Percentiles rank a stretch among this genome's conserved stretches.
Conservation (phyloP, 2,113 vertebrate species). For the Pyrgilauda ruficollis region DNA sequence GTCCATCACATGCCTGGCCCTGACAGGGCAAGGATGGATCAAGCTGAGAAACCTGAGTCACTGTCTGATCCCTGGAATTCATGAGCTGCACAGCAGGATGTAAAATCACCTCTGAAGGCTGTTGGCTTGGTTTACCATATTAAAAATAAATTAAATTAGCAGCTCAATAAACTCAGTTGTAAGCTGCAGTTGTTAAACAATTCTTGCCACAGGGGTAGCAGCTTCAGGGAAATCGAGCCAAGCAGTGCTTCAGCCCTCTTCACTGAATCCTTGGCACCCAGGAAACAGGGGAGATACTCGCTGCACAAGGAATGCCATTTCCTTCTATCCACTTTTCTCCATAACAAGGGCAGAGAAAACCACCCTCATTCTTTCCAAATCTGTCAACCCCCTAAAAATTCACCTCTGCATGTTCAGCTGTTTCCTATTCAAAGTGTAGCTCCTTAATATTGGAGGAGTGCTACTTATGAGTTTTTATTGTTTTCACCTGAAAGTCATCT, state of each 20-base stretch:
- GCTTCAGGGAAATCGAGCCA: background rate
- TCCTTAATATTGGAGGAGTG: background rate
- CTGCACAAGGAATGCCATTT: background rate
- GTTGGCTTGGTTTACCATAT: background rate
- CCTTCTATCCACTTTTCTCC: background rate
- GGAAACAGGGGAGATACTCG: rapidly evolving
- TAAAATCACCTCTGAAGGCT: background rate
- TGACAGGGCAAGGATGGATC: background rate
- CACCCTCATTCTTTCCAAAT: background rate
- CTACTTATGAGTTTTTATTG: background rate
- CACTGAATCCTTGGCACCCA: background rate
- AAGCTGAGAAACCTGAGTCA: background rate
- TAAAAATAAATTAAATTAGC: conserved; percentile 28
- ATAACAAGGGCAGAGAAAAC: background rate
- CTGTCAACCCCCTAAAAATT: background rate
- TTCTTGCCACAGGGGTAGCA: background rate
- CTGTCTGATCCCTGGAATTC: background rate
- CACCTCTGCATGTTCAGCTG: background rate
- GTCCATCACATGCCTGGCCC: background rate
- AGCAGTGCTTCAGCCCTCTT: background rate
- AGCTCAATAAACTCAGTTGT: background rate
- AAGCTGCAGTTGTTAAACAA: background rate
- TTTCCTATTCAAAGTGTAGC: background rate
- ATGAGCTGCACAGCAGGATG: background rate
- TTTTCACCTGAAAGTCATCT: background rate